Conservation (phyloP, 2,113 vertebrate genomes). For the Sciurus niger region DNA sequence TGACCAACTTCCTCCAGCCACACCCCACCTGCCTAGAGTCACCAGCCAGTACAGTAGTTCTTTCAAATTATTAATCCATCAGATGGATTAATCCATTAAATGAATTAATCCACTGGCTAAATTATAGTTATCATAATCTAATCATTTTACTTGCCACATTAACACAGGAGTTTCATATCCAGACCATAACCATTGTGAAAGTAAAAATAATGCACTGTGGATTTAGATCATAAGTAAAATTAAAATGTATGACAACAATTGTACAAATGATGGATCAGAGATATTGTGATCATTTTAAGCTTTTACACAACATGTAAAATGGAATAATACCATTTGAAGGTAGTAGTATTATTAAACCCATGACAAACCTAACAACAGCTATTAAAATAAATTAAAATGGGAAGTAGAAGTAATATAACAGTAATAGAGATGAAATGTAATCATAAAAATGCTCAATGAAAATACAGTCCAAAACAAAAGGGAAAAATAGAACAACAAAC, state of each 20-base stretch:
- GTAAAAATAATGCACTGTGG: background rate
- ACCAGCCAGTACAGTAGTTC: no score
- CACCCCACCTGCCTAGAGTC: no score
- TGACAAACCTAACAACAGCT: background rate
- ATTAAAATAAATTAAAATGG: conserved; percentile 12
- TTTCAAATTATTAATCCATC: no score
- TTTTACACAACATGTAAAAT: background rate
- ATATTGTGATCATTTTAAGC: background rate
- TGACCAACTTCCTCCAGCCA: no score
- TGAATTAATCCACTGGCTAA: no score
- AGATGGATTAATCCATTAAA: no score
- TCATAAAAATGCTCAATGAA: background rate
- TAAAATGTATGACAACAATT: background rate
- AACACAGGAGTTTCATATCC: no score
- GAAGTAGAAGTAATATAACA: background rate
- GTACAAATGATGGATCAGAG: background rate
- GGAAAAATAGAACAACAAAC: background rate
- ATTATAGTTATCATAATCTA: no score
- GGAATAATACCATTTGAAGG: background rate
- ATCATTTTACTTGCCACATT: no score
- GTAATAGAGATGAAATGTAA: background rate
- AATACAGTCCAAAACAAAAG: background rate
- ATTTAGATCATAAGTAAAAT: background rate
- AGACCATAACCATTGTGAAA: background rate
- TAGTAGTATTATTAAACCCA: background rate